Conservation (phyloP, 2,888 invertebrate species). For the Leptinotarsa haldemani region DNA sequence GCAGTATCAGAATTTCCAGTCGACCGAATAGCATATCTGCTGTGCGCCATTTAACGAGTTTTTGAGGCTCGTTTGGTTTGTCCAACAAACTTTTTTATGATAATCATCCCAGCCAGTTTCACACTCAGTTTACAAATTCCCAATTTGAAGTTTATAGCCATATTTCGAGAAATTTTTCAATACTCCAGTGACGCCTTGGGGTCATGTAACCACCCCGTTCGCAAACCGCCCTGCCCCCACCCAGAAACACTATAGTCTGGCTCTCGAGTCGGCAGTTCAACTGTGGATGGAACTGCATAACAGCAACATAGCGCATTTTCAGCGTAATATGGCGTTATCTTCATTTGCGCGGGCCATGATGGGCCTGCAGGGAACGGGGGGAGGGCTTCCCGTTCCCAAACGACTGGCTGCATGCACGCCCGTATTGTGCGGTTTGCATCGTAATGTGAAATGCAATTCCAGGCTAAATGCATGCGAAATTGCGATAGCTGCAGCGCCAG, state of each 20-base stretch:
- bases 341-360: conserved; percentile 61
- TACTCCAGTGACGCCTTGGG: too few relatives aligned
- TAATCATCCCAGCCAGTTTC: too few relatives aligned
- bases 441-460: conserved; percentile 57
- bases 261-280: conserved; percentile 38
- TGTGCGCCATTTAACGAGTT: too few relatives aligned
- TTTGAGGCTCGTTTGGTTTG: too few relatives aligned
- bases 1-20: too few relatives aligned
- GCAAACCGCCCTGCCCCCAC: not conserved
- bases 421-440: conserved; percentile 53
- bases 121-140: too few relatives aligned
- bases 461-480: conserved; percentile 50
- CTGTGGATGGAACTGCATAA: conserved; percentile 42
- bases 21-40: too few relatives aligned
- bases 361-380: conserved; percentile 52
- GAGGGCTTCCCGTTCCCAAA: conserved; percentile 49
- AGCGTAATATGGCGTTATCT: conserved; percentile 62
- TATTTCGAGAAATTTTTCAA: too few relatives aligned
- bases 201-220: not conserved
- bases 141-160: too few relatives aligned
- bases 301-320: conserved; percentile 56
- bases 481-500: conserved; percentile 47
- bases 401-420: conserved; percentile 47
- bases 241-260: not conserved
- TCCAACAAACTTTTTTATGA: too few relatives aligned